phyloP scores from a whole-genome alignment of 1,140 invertebrate species.

The Anastrepha obliqua region DNA sequence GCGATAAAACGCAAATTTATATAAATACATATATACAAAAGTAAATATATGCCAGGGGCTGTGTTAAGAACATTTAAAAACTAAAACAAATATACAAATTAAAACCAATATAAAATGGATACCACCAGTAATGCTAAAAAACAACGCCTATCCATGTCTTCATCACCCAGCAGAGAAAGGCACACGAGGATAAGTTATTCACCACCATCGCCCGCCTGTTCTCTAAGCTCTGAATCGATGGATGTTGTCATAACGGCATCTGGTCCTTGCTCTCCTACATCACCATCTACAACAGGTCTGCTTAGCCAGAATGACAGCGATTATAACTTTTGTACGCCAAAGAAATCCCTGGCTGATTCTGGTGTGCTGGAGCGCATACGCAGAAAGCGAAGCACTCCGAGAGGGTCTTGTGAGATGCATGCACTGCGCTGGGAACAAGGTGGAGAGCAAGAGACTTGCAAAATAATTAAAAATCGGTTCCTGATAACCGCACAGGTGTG shows the following conservation, averaged over 20 bases:
- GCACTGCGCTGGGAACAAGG: constrained; percentile 59
- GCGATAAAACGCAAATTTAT: not conserved
- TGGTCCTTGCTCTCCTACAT: not conserved
- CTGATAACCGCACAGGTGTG: constrained; percentile 68
- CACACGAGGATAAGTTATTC: not conserved
- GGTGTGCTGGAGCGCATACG: constrained; percentile 66
- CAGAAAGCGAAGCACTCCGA: constrained; percentile 66
- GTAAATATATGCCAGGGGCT: not conserved
- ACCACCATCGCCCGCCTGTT: constrained; percentile 29
- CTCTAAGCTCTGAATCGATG: not conserved
- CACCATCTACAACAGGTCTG: not conserved
- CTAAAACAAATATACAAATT: not conserved
- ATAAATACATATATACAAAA: not conserved
- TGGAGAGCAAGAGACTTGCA: constrained; percentile 61
- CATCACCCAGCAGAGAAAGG: not conserved
- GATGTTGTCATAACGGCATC: not conserved
- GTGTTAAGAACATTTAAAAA: constrained; percentile 9
- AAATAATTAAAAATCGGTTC: constrained; percentile 68
- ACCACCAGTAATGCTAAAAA: not conserved
- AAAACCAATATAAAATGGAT: not conserved
- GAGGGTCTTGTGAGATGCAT: constrained; percentile 62
- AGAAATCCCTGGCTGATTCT: constrained; percentile 64
- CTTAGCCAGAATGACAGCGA: not conserved
- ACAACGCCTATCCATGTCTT: not conserved
- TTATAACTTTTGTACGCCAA: constrained; percentile 64